Evolutionary conservation across 2,888 invertebrate genomes (phyloP).

Genomic region (Melanostoma mellinum): DNA sequence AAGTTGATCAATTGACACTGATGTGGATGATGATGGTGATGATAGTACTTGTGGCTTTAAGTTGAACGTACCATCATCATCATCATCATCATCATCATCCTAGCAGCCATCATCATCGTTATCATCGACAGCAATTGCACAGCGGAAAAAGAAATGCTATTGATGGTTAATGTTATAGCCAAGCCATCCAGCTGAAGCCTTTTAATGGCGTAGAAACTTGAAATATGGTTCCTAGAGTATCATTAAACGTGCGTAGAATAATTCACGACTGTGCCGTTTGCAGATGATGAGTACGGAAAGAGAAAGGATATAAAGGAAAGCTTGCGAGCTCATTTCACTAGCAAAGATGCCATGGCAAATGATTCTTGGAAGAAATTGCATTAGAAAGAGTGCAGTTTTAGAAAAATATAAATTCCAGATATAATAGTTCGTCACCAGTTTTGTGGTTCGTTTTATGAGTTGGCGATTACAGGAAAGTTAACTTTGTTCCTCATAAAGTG

Average conservation of each 20-base stretch:
- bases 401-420: too few species aligned
- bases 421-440: too few species aligned
- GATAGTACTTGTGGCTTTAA: slow-evolving; percentile 23
- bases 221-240: slow-evolving; percentile 45
- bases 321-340: slow-evolving; percentile 23
- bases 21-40: slow-evolving; percentile 43
- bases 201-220: slow-evolving; percentile 44
- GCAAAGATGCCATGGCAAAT: too few species aligned
- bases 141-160: slow-evolving; percentile 36
- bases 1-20: slow-evolving; percentile 62
- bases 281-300: background rate
- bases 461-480: too few species aligned
- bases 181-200: slow-evolving; percentile 31
- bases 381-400: too few species aligned
- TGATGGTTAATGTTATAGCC: slow-evolving; percentile 37
- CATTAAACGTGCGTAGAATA: slow-evolving; percentile 42
- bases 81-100: slow-evolving; percentile 28
- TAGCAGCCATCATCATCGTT: slow-evolving; percentile 16
- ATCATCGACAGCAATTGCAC: slow-evolving; percentile 24
- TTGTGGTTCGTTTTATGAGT: too few species aligned
- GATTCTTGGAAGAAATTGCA: too few species aligned
- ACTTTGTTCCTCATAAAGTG: too few species aligned
- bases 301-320: slow-evolving; percentile 17
- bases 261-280: slow-evolving; percentile 8
- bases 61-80: slow-evolving; percentile 34